Base-by-base conservation (phyloP, 2,888 invertebrate species). In the Eulithis prunata region DNA sequence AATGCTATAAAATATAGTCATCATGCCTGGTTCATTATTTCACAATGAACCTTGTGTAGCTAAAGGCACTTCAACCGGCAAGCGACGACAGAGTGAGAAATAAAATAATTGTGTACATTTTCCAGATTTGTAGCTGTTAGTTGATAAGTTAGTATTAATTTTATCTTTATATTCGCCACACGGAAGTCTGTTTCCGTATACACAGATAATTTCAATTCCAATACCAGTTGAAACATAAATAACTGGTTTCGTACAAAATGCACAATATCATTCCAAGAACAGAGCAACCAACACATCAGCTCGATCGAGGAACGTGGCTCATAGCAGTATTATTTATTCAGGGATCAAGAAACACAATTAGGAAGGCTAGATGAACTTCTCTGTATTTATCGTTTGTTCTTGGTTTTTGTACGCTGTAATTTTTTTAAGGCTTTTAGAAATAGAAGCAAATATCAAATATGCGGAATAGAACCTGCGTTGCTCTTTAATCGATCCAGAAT, bases 291-390 rank as follows among this genome's bases (percentile, higher is more conserved):
- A 51, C 45, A 38, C 38, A 38, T 56, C 55, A 51, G 21, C 45
- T 45, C 51, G 32, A 14, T 43, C 28, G 7, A 49, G 28, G 32
- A 47, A 8, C 32, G 32, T 11, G 38, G 47, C 59, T 60, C 53
- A 56, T 43, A 66, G 58, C 54, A 57, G 32, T 38, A 57, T 66
- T 49, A 69, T 38, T 64, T 64, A 66, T 69, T 69, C 64, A 64
- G 4, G 1, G 12, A 13, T 56, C 57, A 57, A 57, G 62, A 21
- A 59, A 41, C 13, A 49, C 36, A 53, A 21, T 47, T 47, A 53
- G 38, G 11, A 57, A 53, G 6, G 43, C 57, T 58, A 51, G 41
- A 52, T 52, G n/a, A 59, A 43, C 14, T 41, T 41, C 21, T 51
- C 36, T 14, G 1, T n/a, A 45, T 45, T 21, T 21, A 49, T 49